Base-by-base conservation (phyloP, 2,888 invertebrate species). In the Dynastes maya region DNA sequence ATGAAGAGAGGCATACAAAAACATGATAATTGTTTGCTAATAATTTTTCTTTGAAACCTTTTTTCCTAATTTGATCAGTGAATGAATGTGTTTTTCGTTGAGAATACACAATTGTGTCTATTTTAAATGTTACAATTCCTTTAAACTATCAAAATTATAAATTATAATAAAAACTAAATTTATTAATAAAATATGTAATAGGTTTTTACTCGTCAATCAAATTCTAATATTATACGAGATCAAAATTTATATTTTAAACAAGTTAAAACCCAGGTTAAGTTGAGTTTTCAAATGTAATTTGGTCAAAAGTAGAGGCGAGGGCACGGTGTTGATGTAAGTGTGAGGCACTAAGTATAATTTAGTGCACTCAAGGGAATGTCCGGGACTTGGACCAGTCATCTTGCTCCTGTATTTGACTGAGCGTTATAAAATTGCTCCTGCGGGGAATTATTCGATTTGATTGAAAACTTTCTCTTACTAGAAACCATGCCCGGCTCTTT, bases 361-460 rank as follows among this genome's bases (percentile, higher is more conserved):
- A 89, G 85, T 87, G 88, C 83, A 87, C 89, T 87, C 89, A 79
- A 81, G 88, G 87, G 88, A 83, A 82, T 86, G 85, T 81, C 82
- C 81, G 81, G 81, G 81, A 67, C 82, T 82, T 82, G 83, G 84
- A 83, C 84, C 83, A 83, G 84, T 83, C 83, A 83, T 83, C 83
- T 84, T 83, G 82, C 83, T 80, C 82, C 80, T 81, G 82, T 83
- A 88, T 88, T 87, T 88, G 88, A 89, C 88, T 88, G 88, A 88
- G 86, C 92, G 91, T 90, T 91, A 91, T 91, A 91, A 92, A 92
- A 92, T 92, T 92, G 91, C 91, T 91, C 92, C 91, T 92, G 89
- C 86, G 92, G 92, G 92, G 92, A 92, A 92, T 92, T 92, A 92
- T 92, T 92, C 92, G 92, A 92, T 92, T 92, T 91, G 92, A 92